Evolutionary conservation across 2,888 invertebrate genomes (phyloP).

Genomic region (Drosophila cracens): DNA sequence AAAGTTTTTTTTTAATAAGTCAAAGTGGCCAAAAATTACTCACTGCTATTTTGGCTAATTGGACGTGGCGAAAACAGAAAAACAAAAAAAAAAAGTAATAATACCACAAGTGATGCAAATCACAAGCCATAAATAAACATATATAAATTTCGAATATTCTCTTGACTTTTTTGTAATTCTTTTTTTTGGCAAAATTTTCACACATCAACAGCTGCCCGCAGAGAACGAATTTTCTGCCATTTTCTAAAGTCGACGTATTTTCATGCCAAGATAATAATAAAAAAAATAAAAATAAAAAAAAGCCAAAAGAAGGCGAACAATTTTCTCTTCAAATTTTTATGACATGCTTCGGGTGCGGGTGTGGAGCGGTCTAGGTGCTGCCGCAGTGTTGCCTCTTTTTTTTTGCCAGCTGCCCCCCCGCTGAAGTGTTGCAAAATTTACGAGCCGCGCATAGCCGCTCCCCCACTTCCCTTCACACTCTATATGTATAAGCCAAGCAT

Average conservation of each 20-base stretch:
- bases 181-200: conserved; percentile 57
- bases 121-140: conserved; percentile 49
- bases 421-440: not conserved
- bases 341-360: conserved; percentile 19
- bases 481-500: conserved; percentile 24
- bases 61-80: conserved; percentile 36
- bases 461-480: conserved; percentile 20
- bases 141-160: conserved; percentile 32
- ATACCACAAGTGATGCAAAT: conserved; percentile 46
- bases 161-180: conserved; percentile 5
- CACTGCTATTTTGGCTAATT: conserved; percentile 68
- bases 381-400: not conserved
- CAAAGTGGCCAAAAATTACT: conserved; percentile 39
- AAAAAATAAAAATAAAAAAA: conserved; percentile 15
- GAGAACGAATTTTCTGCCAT: conserved; percentile 48
- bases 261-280: conserved; percentile 61
- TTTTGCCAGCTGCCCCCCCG: not conserved
- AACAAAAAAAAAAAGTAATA: conserved; percentile 8
- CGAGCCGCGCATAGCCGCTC: not conserved
- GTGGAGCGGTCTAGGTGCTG: not conserved
- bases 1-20: conserved; percentile 48
- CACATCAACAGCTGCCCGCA: conserved; percentile 67
- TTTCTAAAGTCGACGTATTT: conserved; percentile 53
- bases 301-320: conserved; percentile 56
- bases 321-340: conserved; percentile 62